Conservation (phyloP, 2,113 vertebrate species). For the Psophia crepitans region DNA sequence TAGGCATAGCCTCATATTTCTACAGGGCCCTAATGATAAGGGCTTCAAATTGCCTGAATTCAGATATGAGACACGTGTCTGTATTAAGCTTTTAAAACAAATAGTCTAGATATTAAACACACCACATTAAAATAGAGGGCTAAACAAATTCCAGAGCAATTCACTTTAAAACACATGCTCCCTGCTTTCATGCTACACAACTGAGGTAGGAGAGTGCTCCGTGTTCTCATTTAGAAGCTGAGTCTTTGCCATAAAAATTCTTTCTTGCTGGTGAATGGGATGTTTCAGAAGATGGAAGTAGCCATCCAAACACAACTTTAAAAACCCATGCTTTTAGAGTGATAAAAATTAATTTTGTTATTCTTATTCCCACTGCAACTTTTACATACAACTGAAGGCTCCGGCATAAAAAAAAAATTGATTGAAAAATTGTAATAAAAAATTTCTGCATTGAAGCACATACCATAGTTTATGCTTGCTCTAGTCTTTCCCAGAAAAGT, state of each 20-base stretch:
- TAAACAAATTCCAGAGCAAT: neutral
- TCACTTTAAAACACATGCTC: neutral
- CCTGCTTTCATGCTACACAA: neutral
- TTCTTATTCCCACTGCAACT: conserved; percentile 23
- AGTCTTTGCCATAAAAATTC: neutral
- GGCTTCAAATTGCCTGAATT: neutral
- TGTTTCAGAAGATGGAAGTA: neutral
- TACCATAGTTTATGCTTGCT: neutral
- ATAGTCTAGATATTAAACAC: neutral
- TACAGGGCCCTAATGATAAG: neutral
- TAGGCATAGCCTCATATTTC: neutral
- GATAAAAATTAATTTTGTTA: neutral
- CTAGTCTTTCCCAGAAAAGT: neutral
- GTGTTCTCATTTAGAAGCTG: neutral
- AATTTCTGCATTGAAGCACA: neutral
- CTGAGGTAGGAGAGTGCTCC: neutral
- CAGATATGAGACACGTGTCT: neutral
- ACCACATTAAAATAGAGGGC: neutral
- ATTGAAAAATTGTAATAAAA: neutral
- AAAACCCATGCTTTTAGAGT: neutral
- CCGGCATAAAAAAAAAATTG: conserved; percentile 25
- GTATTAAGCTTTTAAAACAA: neutral
- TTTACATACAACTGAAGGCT: conserved; percentile 19
- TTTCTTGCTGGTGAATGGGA: neutral
- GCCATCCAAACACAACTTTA: neutral